These are phyloP conservation scores for Aulostomus chinensis DNA, from an alignment of 2,797 vertebrate genomes.

Conservation along the genomic window DNA sequence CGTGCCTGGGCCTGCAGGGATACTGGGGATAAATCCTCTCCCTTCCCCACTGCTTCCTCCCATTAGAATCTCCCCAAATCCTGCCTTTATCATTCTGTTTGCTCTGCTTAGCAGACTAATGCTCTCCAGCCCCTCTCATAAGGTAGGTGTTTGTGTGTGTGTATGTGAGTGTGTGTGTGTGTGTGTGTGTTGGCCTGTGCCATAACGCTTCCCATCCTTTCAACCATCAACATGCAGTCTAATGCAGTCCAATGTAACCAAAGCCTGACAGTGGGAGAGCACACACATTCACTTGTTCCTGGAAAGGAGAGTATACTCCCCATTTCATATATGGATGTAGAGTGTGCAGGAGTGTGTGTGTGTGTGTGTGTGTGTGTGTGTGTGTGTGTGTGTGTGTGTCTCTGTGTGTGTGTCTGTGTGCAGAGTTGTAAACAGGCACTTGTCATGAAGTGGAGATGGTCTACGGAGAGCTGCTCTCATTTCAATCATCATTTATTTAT, in stretches of 20 bases:
- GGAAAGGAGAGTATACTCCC: conserved; percentile 40
- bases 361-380: conserved; percentile 4
- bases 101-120: conserved; percentile 70
- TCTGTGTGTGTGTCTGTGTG: conserved; percentile 23
- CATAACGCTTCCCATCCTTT: conserved; percentile 60
- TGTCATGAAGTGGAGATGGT: conserved; percentile 71
- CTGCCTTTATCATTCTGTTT: conserved; percentile 71
- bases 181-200: conserved; percentile 63
- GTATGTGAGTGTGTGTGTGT: conserved; percentile 35
- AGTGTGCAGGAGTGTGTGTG: background rate
- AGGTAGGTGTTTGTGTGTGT: conserved; percentile 67
- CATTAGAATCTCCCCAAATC: conserved; percentile 67
- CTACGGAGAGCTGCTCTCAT: conserved; percentile 82
- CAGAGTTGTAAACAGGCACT: conserved; percentile 66
- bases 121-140: conserved; percentile 63
- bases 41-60: conserved; percentile 59
- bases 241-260: conserved; percentile 21
- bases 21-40: conserved; percentile 57
- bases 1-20: conserved; percentile 65
- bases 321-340: conserved; percentile 21
- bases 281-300: conserved; percentile 57
- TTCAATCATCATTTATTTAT: conserved; percentile 84
- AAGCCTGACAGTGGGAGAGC: conserved; percentile 45
- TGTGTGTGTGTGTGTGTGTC: conserved; percentile 1
- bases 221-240: conserved; percentile 38